Evolutionary conservation across 2,113 vertebrate genomes (phyloP).

Genomic region (Pyrgilauda ruficollis): DNA sequence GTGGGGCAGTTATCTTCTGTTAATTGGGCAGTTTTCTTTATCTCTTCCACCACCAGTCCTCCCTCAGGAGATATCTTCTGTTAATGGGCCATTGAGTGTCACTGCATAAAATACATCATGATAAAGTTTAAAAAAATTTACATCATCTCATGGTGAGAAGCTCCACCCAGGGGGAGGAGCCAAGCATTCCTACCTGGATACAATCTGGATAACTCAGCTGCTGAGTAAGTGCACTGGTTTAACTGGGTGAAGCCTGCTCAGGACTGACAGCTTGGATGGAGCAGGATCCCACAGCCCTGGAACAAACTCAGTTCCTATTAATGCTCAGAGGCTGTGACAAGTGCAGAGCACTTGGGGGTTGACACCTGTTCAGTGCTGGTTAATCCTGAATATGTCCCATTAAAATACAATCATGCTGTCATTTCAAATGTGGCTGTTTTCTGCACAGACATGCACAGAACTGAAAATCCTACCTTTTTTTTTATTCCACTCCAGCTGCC

Average conservation of each 20-base stretch:
- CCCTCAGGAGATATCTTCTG: background rate
- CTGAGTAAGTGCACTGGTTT: background rate
- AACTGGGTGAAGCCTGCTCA: background rate
- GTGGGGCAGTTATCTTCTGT: background rate
- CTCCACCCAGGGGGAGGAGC: background rate
- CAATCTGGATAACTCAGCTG: background rate
- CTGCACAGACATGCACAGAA: slow-evolving; percentile 2
- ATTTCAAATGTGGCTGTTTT: slow-evolving; percentile 1
- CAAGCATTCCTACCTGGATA: background rate
- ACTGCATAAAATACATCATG: background rate
- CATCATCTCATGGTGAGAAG: no score
- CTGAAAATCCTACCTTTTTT: slow-evolving; percentile 5
- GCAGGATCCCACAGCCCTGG: background rate
- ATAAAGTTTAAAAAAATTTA: no score
- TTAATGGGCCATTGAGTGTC: no score
- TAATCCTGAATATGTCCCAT: slow-evolving; percentile 36
- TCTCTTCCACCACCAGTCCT: background rate
- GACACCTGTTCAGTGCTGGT: slow-evolving; percentile 34
- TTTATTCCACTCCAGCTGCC: slow-evolving; percentile 16
- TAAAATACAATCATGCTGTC: slow-evolving; percentile 42
- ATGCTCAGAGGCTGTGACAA: background rate
- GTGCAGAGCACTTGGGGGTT: background rate
- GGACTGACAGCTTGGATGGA: background rate
- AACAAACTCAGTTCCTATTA: background rate
- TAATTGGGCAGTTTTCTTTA: background rate